Evolutionary conservation across 2,888 invertebrate genomes (phyloP).

Genomic region (Lacanobia oleracea): DNA sequence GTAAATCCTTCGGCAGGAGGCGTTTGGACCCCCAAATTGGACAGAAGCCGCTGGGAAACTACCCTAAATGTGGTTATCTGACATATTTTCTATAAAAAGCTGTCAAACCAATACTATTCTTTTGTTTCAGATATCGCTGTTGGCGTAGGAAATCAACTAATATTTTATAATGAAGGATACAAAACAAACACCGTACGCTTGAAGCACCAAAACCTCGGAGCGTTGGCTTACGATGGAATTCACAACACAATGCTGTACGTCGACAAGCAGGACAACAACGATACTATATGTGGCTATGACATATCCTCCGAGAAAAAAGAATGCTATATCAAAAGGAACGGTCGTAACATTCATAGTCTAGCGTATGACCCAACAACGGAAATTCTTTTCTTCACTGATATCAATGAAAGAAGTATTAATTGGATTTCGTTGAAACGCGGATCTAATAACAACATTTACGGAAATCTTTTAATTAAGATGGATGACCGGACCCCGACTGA

Average conservation of each 20-base stretch:
- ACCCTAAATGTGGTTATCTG: too few relatives aligned
- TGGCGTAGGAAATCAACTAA: not conserved
- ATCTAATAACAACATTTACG: not conserved
- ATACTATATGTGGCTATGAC: not conserved
- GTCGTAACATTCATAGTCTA: conserved; percentile 2
- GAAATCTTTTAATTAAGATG: conserved; percentile 1
- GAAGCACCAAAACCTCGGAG: not conserved
- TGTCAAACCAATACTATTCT: too few relatives aligned
- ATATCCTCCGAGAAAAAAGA: not conserved
- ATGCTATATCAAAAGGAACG: not conserved
- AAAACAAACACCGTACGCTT: not conserved
- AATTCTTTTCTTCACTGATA: conserved; percentile 2
- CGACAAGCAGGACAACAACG: not conserved
- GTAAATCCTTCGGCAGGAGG: too few relatives aligned
- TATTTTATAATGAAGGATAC: not conserved
- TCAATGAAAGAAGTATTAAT: conserved; percentile 4
- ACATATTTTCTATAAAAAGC: too few relatives aligned
- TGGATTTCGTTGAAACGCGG: not conserved
- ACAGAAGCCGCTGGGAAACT: too few relatives aligned
- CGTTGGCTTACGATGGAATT: not conserved
- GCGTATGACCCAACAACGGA: not conserved
- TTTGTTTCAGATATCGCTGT: not conserved
- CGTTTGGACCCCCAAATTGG: too few relatives aligned
- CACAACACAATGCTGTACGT: not conserved
- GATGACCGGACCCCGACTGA: not conserved